Base-by-base conservation (phyloP, 2,888 invertebrate genomes). In the Coenonympha arcania region DNA sequence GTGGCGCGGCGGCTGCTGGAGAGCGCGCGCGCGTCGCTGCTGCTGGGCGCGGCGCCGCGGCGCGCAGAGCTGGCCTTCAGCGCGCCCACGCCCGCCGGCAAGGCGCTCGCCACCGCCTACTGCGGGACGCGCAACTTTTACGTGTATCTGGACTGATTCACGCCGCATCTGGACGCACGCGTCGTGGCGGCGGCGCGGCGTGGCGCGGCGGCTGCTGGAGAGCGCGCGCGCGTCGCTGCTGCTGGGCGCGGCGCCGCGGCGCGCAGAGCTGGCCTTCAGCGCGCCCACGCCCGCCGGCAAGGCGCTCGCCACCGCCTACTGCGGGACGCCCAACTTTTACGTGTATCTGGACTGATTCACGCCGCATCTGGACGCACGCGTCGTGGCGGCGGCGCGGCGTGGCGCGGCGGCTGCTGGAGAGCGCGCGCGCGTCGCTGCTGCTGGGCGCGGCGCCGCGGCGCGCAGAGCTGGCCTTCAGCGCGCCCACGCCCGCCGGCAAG, bases 151-250 rank as follows among this genome's bases (percentile, higher is more conserved):
- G 76, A 79, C 42, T 83, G 53, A 63, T 4, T n/a, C n/a, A n/a
- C n/a, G n/a, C n/a, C 89, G 95, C 6, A 88, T 98, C 22, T 98
- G 97, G 97, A 94, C 94, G 0, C 89, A 92, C 49, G 84, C 87
- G 24, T 85, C 87, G 50, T 87, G 89, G 62, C 89, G 96, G 0
- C 89, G 91, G 18, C 82, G 88, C 49, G 91, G 92, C 18, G 87
- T 96, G 11, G 96, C 93, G 0, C 87, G 89, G 0, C 89, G 90
- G 48, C 78, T 97, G 31, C 74, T 96, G 49, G 90, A 95, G 65
- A 89, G 90, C 58, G 89, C 95, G 34, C 91, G 95, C 60, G 87
- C 88, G 2, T 90, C 90, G 62, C 93, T 93, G 68, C 82, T 91
- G 37, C 89, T 89, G 66, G 94, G 93, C 0, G 78, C 84, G 41